A percentile compares a stretch with the other conserved stretches of the same genome.
These are phyloP conservation scores for Papilio xuthus DNA, from an alignment of 1,140 invertebrate species.

Conservation along the genomic window DNA sequence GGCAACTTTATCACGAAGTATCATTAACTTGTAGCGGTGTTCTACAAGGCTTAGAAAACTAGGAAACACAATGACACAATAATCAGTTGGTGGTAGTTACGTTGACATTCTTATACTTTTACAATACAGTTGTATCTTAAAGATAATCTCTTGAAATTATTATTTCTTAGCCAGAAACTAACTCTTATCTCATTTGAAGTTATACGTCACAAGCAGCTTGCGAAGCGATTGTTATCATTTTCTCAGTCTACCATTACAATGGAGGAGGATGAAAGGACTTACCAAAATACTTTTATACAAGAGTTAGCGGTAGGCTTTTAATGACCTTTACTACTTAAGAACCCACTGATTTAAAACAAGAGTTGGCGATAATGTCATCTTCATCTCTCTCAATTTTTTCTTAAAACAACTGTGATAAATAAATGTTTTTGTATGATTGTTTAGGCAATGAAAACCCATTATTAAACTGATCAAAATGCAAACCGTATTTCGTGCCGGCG, in stretches of 20 bases:
- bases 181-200: too few species aligned
- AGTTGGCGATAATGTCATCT: too few species aligned
- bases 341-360: too few species aligned
- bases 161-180: not conserved
- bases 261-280: too few species aligned
- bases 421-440: not conserved
- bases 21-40: not conserved
- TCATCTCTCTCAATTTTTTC: too few species aligned
- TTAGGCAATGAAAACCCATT: not conserved
- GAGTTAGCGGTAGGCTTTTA: too few species aligned
- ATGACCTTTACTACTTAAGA: too few species aligned
- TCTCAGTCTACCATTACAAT: not conserved
- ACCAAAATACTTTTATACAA: not conserved
- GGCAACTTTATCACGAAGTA: not conserved
- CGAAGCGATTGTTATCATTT: not conserved
- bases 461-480: slow-evolving; percentile 8
- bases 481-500: not conserved
- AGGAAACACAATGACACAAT: too few species aligned
- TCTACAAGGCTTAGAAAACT: too few species aligned
- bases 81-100: too few species aligned
- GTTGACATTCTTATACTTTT: too few species aligned
- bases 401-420: not conserved
- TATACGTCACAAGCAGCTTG: not conserved
- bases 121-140: too few species aligned
- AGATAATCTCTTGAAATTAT: not conserved